Base-by-base conservation (phyloP, 2,797 vertebrate species). In the Schizothorax lantsangensis region DNA sequence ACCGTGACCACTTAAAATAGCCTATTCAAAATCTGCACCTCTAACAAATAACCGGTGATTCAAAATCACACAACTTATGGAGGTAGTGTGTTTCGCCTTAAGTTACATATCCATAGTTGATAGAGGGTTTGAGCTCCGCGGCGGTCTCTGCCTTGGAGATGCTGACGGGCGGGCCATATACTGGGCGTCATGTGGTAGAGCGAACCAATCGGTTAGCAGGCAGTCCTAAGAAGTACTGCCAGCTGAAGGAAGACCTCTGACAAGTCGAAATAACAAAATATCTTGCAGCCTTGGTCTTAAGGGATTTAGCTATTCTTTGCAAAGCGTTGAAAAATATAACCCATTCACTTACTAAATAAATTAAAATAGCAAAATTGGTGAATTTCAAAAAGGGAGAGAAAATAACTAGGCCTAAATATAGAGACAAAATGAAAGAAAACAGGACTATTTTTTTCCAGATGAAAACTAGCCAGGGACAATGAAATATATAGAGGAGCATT, bases 111-210 rank as follows among this genome's bases (percentile, higher is more conserved):
- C 85, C 88, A 86, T 82, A 86, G 84, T 72, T 81, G 73, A 64
- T 79, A 81, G 83, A 78, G 71, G 78, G 54, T 79, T 81, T 85
- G 88, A 79, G 81, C 89, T 90, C 59, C 64, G 66, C 64, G 84
- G 68, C 82, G 79, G 81, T 71, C 78, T 96, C 92, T 96, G 95
- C 88, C 87, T 91, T 92, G 92, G 78, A 91, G 92, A 90, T 92
- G 92, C 93, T 80, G 92, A 92, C 91, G 91, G 92, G 93, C 90
- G 94, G 95, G 95, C 66, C 95, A 95, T 96, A 96, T 96, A 96
- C 95, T 95, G 92, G 88, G 73, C 43, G 92, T 96, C 95, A 96
- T 95, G 95, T 95, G 95, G 93, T 89, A 88, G 87, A 89, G 62
- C 80, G 89, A 91, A 62, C 19, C 95, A 94, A 95, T 95, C 95